Conservation (phyloP, 1,140 invertebrate species). For the Drosophila willistoni region DNA sequence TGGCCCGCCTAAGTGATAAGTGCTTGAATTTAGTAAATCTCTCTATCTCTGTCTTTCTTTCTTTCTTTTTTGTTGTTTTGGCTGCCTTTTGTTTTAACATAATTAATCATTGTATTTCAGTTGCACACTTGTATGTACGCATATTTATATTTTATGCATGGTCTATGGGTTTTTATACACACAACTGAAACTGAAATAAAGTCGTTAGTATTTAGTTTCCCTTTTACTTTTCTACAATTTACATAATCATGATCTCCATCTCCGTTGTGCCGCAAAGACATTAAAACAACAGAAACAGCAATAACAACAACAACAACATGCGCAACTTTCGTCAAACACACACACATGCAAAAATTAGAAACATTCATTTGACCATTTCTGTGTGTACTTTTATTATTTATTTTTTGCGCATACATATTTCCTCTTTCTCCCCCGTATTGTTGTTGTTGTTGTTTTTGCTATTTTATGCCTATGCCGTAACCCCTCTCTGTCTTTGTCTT, state of each 20-base stretch:
- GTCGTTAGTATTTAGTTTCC: conserved; percentile 73
- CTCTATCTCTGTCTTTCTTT: conserved; percentile 17
- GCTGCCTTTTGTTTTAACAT: conserved; percentile 43
- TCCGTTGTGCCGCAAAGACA: conserved; percentile 54
- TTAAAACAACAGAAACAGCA: conserved; percentile 45
- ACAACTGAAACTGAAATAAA: conserved; percentile 19
- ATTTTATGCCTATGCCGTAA: conserved; percentile 39
- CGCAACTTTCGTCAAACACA: conserved; percentile 67
- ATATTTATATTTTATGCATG: conserved; percentile 43
- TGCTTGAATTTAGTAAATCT: conserved; percentile 38
- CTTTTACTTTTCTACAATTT: conserved; percentile 77
- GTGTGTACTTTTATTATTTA: conserved; percentile 57
- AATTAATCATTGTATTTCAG: conserved; percentile 66
- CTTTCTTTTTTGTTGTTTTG: conserved; percentile 19
- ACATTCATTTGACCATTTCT: conserved; percentile 17
- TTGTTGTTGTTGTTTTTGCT: conserved; percentile 25
- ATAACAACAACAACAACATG: conserved; percentile 35
- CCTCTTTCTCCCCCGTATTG: conserved; percentile 5
- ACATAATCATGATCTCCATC: conserved; percentile 69
- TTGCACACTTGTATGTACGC: conserved; percentile 45
- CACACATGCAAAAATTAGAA: conserved; percentile 19
- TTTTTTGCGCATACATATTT: conserved; percentile 55
- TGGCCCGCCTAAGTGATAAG: conserved; percentile 67
- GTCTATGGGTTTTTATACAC: conserved; percentile 25
- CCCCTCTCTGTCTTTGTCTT: background rate